phyloP scores from a whole-genome alignment of 2,888 invertebrate species.

The Lycia hirtaria region DNA sequence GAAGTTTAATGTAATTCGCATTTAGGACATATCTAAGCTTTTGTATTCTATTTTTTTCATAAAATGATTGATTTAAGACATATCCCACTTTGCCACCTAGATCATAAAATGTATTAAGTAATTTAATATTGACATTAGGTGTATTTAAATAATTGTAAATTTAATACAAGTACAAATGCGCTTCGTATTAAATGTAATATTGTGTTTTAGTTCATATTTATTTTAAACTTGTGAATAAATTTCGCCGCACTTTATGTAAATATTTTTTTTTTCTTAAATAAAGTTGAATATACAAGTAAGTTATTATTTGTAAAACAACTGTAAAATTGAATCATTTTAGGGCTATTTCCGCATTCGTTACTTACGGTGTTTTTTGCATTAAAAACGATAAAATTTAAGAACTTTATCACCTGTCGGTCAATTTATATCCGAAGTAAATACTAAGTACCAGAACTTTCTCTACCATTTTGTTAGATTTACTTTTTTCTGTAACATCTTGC shows the following conservation, averaged over 20 bases:
- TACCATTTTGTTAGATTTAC: not conserved
- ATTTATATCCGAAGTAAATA: not conserved
- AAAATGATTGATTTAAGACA: conserved; percentile 59
- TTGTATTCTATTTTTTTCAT: conserved; percentile 49
- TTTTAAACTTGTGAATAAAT: conserved; percentile 48
- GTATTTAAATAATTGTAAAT: conserved; percentile 47
- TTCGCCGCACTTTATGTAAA: not conserved
- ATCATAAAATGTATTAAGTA: conserved; percentile 31
- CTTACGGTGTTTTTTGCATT: not conserved
- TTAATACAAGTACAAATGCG: conserved; percentile 53
- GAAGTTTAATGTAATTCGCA: conserved; percentile 51
- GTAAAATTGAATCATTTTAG: not conserved
- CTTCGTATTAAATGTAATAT: conserved; percentile 45
- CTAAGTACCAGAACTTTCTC: not conserved
- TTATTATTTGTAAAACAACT: not conserved
- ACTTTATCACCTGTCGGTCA: not conserved
- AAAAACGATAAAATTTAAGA: not conserved
- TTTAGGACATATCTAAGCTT: conserved; percentile 57
- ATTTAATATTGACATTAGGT: conserved; percentile 41
- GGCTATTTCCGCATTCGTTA: not conserved
- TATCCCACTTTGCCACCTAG: conserved; percentile 79
- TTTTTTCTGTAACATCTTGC: not conserved
- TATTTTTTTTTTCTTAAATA: no score
- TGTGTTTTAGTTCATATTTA: conserved; percentile 45
- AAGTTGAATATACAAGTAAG: no score